These are phyloP conservation scores for Ivindomyrus marchei DNA, from an alignment of 2,113 vertebrate species.

Conservation along the genomic window DNA sequence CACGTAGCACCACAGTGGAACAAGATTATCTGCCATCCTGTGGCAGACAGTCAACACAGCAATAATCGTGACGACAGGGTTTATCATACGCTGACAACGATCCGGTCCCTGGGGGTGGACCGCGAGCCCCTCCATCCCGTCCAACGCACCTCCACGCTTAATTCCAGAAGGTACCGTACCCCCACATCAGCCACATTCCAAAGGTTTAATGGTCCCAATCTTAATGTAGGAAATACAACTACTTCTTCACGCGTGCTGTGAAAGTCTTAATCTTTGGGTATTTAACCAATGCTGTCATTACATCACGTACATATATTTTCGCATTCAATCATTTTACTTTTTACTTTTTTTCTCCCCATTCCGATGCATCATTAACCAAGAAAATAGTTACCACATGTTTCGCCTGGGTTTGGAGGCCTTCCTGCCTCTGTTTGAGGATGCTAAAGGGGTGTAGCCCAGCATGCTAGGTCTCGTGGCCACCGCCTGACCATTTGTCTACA, in stretches of 20 bases:
- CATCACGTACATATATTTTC: slow-evolving; percentile 44
- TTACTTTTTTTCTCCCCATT: slow-evolving; percentile 13
- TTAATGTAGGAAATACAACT: background rate
- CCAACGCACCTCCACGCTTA: background rate
- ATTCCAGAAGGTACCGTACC: background rate
- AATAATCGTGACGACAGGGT: background rate
- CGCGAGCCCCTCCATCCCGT: background rate
- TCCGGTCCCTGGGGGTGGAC: background rate
- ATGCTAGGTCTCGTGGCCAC: background rate
- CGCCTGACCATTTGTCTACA: background rate
- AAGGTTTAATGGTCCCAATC: background rate
- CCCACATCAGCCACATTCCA: background rate
- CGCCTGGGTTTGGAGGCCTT: background rate
- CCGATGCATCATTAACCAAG: slow-evolving; percentile 46
- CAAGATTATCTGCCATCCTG: background rate
- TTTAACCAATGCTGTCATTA: slow-evolving; percentile 36
- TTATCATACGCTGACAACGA: background rate
- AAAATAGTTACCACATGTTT: slow-evolving; percentile 46
- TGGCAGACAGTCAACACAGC: background rate
- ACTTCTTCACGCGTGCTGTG: slow-evolving; percentile 27
- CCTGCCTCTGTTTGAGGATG: background rate
- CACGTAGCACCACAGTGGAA: background rate
- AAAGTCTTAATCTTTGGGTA: slow-evolving; percentile 27
- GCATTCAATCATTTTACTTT: slow-evolving; percentile 36
- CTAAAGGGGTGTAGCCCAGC: background rate